A percentile compares a stretch with the other conserved stretches of the same genome.
Conservation (phyloP, 2,797 vertebrate genomes). For the Fistularia tabacaria region DNA sequence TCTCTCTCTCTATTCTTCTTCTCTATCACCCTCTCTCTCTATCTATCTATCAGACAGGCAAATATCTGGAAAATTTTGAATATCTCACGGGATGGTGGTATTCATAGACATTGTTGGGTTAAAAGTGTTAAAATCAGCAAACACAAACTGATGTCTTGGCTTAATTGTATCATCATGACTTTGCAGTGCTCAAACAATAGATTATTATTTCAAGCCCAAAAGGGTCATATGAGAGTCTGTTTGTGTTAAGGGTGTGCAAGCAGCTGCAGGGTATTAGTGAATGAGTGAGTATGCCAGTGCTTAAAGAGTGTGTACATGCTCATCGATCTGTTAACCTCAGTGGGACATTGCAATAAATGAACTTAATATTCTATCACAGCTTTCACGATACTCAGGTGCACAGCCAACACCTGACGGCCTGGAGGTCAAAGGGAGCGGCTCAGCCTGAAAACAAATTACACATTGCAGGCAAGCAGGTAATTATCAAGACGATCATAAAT, state of each 20-base stretch:
- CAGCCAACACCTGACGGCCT: constrained; percentile 55
- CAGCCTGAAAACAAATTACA: constrained; percentile 65
- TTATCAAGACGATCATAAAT: constrained; percentile 74
- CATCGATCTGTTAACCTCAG: constrained; percentile 64
- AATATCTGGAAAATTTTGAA: neutral
- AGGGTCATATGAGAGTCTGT: too few species aligned
- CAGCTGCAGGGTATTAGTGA: neutral
- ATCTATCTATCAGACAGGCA: too few species aligned
- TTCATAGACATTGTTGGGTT: too few species aligned
- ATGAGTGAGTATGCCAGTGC: neutral
- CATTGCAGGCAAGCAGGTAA: constrained; percentile 65
- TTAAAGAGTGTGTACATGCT: constrained; percentile 6
- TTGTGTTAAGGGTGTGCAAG: neutral
- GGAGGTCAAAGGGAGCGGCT: constrained; percentile 65
- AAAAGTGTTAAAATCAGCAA: too few species aligned
- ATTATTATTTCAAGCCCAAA: too few species aligned
- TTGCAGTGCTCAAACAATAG: too few species aligned
- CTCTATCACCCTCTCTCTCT: neutral
- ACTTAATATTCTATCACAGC: constrained; percentile 69
- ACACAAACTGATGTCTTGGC: too few species aligned
- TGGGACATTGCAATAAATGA: constrained; percentile 63
- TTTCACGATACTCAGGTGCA: constrained; percentile 59
- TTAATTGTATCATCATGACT: too few species aligned
- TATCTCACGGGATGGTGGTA: neutral
- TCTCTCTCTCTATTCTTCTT: constrained; percentile 9